These are phyloP conservation scores for Malaclemys terrapin DNA, from an alignment of 2,113 vertebrate species.

Conservation along the genomic window DNA sequence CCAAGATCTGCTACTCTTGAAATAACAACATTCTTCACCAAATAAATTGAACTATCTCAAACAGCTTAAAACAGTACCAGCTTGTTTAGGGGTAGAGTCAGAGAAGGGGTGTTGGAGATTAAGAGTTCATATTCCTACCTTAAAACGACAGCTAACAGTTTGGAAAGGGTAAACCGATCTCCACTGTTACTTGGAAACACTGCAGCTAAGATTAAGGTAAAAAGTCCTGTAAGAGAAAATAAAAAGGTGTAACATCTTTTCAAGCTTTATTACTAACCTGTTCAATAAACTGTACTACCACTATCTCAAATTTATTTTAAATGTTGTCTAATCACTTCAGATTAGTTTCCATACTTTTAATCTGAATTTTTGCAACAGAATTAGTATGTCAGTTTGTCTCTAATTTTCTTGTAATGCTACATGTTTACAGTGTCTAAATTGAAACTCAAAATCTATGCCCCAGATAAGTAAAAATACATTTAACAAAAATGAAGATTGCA, in stretches of 20 bases:
- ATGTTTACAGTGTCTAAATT: not conserved
- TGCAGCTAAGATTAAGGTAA: slow-evolving; percentile 93
- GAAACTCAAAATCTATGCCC: not conserved
- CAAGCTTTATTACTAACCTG: not conserved
- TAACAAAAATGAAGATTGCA: not conserved
- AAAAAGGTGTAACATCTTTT: not conserved
- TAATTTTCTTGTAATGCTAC: not conserved
- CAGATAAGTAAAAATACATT: not conserved
- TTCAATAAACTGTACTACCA: not conserved
- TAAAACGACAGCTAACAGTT: slow-evolving; percentile 92
- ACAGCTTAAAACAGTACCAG: not conserved
- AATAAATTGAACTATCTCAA: not conserved
- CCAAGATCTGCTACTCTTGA: not conserved
- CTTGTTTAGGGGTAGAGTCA: not conserved
- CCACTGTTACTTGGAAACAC: slow-evolving; percentile 98
- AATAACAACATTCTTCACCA: not conserved
- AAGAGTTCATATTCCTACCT: slow-evolving; percentile 82
- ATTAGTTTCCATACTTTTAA: not conserved
- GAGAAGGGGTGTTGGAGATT: not conserved
- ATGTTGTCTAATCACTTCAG: not conserved
- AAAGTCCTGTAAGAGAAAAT: slow-evolving; percentile 85
- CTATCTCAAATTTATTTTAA: not conserved
- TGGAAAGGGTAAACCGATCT: slow-evolving; percentile 96
- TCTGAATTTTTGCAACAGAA: not conserved
- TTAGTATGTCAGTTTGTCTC: not conserved